Base-by-base conservation (phyloP, 2,113 vertebrate species). In the Lycaon pictus region DNA sequence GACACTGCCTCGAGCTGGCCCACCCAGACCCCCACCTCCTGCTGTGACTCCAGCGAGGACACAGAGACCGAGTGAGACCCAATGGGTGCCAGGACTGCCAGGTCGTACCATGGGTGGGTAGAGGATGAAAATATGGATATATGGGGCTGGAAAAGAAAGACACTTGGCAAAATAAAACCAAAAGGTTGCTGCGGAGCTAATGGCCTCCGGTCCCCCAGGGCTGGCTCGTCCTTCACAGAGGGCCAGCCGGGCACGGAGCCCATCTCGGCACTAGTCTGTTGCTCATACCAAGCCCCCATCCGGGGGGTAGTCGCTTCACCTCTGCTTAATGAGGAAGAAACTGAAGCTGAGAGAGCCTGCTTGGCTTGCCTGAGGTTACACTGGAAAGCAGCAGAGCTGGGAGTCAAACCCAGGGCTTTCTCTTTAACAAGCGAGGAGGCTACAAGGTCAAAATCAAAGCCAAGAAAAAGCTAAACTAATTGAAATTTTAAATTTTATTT, bases 201-300 rank as follows among this genome's bases (percentile, higher is more conserved):
- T 12, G 60, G 27, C 5, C 55, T 71, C 53, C 12, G 13, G 16
- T 22, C 25, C 80, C n/a, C 6, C 0, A 3, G 43, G 8, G 37
- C 25, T 8, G 8, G 25, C 35, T 25, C 53, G 67, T 3, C 48
- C 29, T 2, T 13, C 15, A 12, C 37, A 1, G 7, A 1, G 23
- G 25, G 17, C 29, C 16, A 1, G 53, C 23, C 43, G 3, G 0
- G 5, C 9, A 1, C 72, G 0, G 1, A 56, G 32, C 9, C 35
- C n/a, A 2, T 11, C 37, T n/a, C 22, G 10, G 80, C 32, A 4
- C 25, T 1, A 1, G 7, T 43, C 77, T 1, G 22, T 55, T 6
- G 8, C 48, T 27, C 27, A 29, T 2, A 13, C 65, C 56, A 60
- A 43, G 20, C 32, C 51, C n/a, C 3, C 1, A 9, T 7, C 43